Base-by-base conservation (phyloP, 2,797 vertebrate species). In the Carcharodon carcharias region DNA sequence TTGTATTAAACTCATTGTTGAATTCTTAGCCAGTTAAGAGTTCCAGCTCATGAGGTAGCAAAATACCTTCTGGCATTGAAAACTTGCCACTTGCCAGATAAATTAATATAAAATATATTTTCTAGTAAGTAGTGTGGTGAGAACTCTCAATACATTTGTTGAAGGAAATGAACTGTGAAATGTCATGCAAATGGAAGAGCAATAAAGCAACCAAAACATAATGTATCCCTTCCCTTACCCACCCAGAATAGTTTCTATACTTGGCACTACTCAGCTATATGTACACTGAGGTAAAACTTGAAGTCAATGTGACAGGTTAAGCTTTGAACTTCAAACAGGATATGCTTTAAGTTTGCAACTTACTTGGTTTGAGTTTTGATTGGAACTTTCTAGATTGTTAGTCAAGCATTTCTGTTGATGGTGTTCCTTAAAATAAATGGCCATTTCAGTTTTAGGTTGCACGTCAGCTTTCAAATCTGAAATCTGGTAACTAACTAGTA, bases 81-180 rank as follows among this genome's bases (percentile, higher is more conserved):
- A 95, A 71, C 18, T 73, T 73, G 28, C 11, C 67, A 95, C 28
- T 54, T 95, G 94, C 56, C 69, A 95, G 88, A 58, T 91, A 56
- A 91, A 58, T 58, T 61, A 31, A 63, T n/a, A n/a, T 63, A 35
- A n/a, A 92, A 31, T 91, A 31, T 58, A 6, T 91, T 45, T 50
- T 85, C 21, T 85, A 50, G 7, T 85, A 7, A 23, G 69, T 95
- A 95, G 67, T 69, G 92, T 95, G 94, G 94, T 95, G 94, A 95
- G 94, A 95, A 77, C 94, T 77, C 94, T 95, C 94, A 95, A 95
- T 95, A 73, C 94, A 95, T 73, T 95, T 58, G 50, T 73, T 95
- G 67, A 71, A 95, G 28, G 69, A 56, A 54, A 16, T 77, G 50
- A 95, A 71, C 58, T 63, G 89, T 92, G 91, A 93, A 45, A 67